phyloP scores from a whole-genome alignment of 1,140 invertebrate genomes.

The Armadillidium nasatum region DNA sequence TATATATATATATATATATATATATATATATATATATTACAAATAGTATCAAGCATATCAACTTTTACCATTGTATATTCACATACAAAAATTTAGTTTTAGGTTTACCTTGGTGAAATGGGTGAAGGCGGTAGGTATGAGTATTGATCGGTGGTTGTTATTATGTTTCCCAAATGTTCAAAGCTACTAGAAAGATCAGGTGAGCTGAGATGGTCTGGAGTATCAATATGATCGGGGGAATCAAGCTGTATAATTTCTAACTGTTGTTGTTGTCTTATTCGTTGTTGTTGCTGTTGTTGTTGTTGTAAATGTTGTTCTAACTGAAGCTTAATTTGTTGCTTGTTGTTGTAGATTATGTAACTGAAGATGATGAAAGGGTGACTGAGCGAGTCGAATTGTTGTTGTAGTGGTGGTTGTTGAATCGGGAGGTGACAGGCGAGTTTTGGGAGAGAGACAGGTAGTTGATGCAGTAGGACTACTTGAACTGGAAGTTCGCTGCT shows the following conservation, averaged over 20 bases:
- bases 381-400: constrained; percentile 35
- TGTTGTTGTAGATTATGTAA: constrained; percentile 37
- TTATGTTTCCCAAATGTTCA: constrained; percentile 40
- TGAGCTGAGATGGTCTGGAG: constrained; percentile 40
- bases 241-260: constrained; percentile 37
- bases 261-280: constrained; percentile 29
- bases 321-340: constrained; percentile 33
- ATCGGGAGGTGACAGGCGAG: constrained; percentile 23
- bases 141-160: constrained; percentile 41
- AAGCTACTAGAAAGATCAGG: constrained; percentile 40
- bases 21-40: too few relatives aligned
- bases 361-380: constrained; percentile 38
- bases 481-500: constrained; percentile 33
- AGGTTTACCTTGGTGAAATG: constrained; percentile 38
- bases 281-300: constrained; percentile 30
- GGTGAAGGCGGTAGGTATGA: constrained; percentile 43
- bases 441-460: constrained; percentile 24
- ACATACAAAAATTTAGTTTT: too few relatives aligned
- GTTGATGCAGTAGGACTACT: constrained; percentile 4
- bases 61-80: too few relatives aligned
- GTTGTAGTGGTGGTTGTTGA: neutral
- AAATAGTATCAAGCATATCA: too few relatives aligned
- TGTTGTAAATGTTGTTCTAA: constrained; percentile 32
- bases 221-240: constrained; percentile 40
- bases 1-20: too few relatives aligned